Base-by-base conservation (phyloP, 2,888 invertebrate species). In the Pycnomerus fuliginosus region DNA sequence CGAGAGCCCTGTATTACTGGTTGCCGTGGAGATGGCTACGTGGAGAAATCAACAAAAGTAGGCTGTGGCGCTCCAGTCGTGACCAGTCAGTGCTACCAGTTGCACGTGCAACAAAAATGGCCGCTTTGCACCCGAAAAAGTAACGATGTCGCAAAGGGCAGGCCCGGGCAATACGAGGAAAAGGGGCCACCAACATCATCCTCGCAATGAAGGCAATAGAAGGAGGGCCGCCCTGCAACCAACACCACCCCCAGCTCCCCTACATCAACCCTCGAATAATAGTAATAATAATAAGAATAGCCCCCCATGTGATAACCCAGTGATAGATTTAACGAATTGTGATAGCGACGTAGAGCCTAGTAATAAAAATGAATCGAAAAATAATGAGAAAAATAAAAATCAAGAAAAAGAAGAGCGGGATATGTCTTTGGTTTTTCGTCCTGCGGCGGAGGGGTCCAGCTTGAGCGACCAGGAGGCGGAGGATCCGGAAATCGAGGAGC, bases 401-500 rank as follows among this genome's bases (percentile, higher is more conserved):
- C 44, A 44, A 12, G 32, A 31, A 20, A 48, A 24, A 23, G 53
- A 55, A 32, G 62, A 65, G 32, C 57, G 52, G 13, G 70, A 72
- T 51, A 72, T 72, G 69, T 63, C 68, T 24, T 48, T 64, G 44
- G 58, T 71, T 16, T 61, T 60, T 35, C 62, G 74, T 20, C 71
- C 73, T 15, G 72, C 75, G 24, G 73, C 73, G 1, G 74, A 74
- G 50, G 73, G 73, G 13, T 73, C 72, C 37, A 77, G 77, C 52
- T 77, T 78, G 53, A 67, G 74, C 27, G 49, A 53, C 84, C 20
- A 20, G 16, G 66, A 50, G 30, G 11, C 25, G 10, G 84, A 87
- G 58, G 89, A 89, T 68, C 84, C 83, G 24, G 90, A 90, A 70
- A 79, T 84, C 7, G 87, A 83, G 44, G 90, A 91, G 70, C 80